A percentile compares a stretch with the other conserved stretches of the same genome.
Conservation (phyloP, 1,140 invertebrate species). For the Spodoptera litura region DNA sequence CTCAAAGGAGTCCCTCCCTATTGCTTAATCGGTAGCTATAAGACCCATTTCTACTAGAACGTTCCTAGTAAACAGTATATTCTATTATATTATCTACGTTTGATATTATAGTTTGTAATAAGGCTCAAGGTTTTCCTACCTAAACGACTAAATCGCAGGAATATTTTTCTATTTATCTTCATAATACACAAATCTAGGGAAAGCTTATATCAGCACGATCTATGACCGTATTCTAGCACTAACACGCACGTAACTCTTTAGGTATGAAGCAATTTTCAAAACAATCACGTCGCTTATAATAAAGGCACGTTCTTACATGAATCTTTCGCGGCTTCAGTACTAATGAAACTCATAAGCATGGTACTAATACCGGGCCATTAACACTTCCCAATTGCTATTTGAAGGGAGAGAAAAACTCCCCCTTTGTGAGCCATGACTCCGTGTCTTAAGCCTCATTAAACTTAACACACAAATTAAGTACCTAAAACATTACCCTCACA, state of each 20-base stretch:
- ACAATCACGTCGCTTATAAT: constrained; percentile 80
- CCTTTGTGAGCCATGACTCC: constrained; percentile 50
- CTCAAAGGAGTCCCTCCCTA: constrained; percentile 15
- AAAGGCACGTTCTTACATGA: constrained; percentile 81
- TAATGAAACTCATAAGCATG: constrained; percentile 83
- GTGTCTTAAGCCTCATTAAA: constrained; percentile 73
- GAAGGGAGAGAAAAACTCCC: constrained; percentile 71
- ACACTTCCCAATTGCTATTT: constrained; percentile 75
- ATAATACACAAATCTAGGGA: neutral
- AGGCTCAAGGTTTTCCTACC: too few relatives aligned
- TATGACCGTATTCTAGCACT: constrained; percentile 1
- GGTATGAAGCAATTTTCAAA: constrained; percentile 74
- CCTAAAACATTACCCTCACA: constrained; percentile 54
- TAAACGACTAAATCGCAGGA: too few relatives aligned
- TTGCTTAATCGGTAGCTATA: neutral
- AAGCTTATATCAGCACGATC: neutral
- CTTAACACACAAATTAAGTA: constrained; percentile 72
- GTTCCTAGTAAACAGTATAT: neutral
- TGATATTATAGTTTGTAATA: too few relatives aligned
- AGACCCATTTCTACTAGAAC: neutral
- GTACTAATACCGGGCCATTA: constrained; percentile 78
- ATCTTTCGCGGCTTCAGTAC: constrained; percentile 75
- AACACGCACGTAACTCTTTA: constrained; percentile 51
- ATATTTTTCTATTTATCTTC: too few relatives aligned
- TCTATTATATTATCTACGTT: too few relatives aligned